Evolutionary conservation across 2,113 vertebrate species (phyloP), one percentile per base, ranked within the genome.

Genomic region (Tautogolabrus adspersus): DNA sequence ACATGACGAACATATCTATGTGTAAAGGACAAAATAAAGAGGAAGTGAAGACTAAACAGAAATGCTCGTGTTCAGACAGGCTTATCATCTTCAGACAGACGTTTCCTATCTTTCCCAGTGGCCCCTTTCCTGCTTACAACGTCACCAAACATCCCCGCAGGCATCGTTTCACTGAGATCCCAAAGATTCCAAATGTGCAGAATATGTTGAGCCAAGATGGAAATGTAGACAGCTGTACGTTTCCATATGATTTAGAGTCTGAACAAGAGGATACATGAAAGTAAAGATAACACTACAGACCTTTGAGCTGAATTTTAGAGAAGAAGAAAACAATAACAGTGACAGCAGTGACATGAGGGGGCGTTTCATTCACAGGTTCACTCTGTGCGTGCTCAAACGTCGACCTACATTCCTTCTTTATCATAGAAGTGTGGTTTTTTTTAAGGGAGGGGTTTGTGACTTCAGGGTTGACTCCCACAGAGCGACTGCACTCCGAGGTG

Each of bases 71-170:
- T 69, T 64, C 3, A 10, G 65, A 76, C 70, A 58, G 9, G 76
- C 77, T 89, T 90, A 90, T 92, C 88, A 3, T 58, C 2, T 21
- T 37, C 37, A 57, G 21, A 23, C 79, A 87, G 67, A 0, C 49
- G n/a, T 75, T 90, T 89, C 88, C 90, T 82, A 52, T 52, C 49
- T 8, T 0, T 0, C 7, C 2, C 42, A 6, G 9, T 4, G 19
- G 10, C 18, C 18, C 1, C 5, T 40, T 54, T 56, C 65, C n/a
- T 9, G 1, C 4, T 0, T 22, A 7, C 51, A 22, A 40, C 72
- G 3, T 75, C 55, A 66, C 13, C 7, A 16, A 11, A 38, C 11
- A 26, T 52, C 63, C 18, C 49, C 3, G 6, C 6, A 40, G 57
- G 51, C 19, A 58, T 19, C 12, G 22, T 6, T 40, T 6, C 8